Base-by-base conservation (phyloP, 2,888 invertebrate genomes). In the Clepsis dumicolana region DNA sequence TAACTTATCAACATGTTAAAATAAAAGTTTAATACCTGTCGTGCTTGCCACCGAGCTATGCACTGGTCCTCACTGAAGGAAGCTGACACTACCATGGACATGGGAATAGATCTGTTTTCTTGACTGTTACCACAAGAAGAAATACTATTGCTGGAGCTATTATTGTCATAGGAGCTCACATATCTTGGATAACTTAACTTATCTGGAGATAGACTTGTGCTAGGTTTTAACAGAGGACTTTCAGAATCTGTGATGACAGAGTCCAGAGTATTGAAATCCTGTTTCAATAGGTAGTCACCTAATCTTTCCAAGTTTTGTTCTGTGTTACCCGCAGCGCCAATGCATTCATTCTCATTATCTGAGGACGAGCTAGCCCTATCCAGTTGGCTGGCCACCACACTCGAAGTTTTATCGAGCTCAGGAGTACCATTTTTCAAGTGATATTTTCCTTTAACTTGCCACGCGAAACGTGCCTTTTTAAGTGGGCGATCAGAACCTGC, bases 401-500 rank as follows among this genome's bases (percentile, higher is more conserved):
- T 27, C 52, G 79, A 60, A 56, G 75, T 41, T 68, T 78, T 79
- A 38, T 73, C 73, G 38, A 67, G 70, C 32, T 82, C 84, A 27
- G 80, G 73, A 65, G 77, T 72, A 70, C 90, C 89, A 72, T 93
- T 93, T 86, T 94, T 95, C 73, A 95, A 84, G 81, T 95, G 95
- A 81, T 95, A 94, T 91, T 94, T 94, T 50, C 95, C 95, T 87
- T 95, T 95, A 70, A 95, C 94, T 92, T 95, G 95, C 95, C 95
- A 95, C 65, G 95, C 93, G 86, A 94, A 95, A 77, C 94, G 91
- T 69, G 95, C 95, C 86, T 95, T 95, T 84, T 95, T 95, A 75
- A 95, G 90, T 80, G 95, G 95, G 86, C 95, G 94, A 78, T 94
- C 94, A 67, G 90, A 87, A 74, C 94, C 94, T 80, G 84, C 81